Evolutionary conservation across 2,797 vertebrate genomes (phyloP).

Genomic region (Nannoperca obscura): DNA sequence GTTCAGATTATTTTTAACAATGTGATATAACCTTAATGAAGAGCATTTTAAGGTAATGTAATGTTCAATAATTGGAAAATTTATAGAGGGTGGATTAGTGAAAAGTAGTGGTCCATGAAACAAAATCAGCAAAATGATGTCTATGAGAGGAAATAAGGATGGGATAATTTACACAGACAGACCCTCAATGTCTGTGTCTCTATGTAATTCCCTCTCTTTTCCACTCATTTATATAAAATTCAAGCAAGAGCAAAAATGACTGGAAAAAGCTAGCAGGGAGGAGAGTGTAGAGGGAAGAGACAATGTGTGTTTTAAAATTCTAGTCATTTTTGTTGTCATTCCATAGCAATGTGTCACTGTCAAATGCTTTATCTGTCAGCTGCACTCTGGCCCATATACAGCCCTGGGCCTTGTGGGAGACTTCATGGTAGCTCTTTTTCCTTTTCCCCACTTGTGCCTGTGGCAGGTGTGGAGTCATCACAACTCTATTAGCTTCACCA

Average conservation of each 20-base stretch:
- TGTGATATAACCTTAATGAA: slow-evolving; percentile 69
- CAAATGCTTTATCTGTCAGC: slow-evolving; percentile 86
- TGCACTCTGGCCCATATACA: slow-evolving; percentile 84
- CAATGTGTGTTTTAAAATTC: slow-evolving; percentile 81
- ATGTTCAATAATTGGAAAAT: slow-evolving; percentile 73
- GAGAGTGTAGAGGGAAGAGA: slow-evolving; percentile 23
- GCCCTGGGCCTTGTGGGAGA: slow-evolving; percentile 80
- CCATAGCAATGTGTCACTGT: slow-evolving; percentile 86
- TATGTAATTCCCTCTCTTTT: slow-evolving; percentile 45
- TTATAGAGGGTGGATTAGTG: slow-evolving; percentile 76
- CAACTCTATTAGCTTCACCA: slow-evolving; percentile 86
- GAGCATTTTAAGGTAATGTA: slow-evolving; percentile 65
- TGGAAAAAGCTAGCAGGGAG: slow-evolving; percentile 20
- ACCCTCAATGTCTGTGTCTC: slow-evolving; percentile 55
- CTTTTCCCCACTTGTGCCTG: slow-evolving; percentile 58
- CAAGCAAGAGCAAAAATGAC: slow-evolving; percentile 39
- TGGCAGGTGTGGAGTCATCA: slow-evolving; percentile 86
- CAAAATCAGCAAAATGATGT: slow-evolving; percentile 65
- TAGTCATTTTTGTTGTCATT: slow-evolving; percentile 80
- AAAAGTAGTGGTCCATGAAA: slow-evolving; percentile 64
- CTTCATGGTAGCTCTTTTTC: slow-evolving; percentile 75
- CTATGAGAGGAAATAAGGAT: slow-evolving; percentile 53
- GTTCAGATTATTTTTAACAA: slow-evolving; percentile 65
- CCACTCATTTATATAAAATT: slow-evolving; percentile 66
- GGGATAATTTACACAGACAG: slow-evolving; percentile 62